Base-by-base conservation (phyloP, 2,888 invertebrate genomes). In the Plutella xylostella region DNA sequence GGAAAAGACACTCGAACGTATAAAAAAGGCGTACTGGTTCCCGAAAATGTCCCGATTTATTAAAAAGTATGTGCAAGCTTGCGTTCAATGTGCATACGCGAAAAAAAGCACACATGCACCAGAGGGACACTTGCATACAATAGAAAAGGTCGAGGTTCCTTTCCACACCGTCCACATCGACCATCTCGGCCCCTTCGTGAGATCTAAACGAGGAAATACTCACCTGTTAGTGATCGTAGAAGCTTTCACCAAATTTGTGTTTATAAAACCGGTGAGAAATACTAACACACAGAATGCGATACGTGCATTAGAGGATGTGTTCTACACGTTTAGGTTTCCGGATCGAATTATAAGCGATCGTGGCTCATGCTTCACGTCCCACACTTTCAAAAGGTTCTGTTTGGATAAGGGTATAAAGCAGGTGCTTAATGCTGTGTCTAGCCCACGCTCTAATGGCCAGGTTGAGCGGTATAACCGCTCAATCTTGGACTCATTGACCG, bases 41-140 rank as follows among this genome's bases (percentile, higher is more conserved):
- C 31, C 47, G 17, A 44, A 44, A 42, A 30, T 47, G 38, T 20
- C 28, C 3, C 18, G 15, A 1, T 43, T 48, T 22, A 15, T 46
- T 1, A 35, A n/a, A 1, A 48, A 48, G 28, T 48, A 48, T 30
- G 43, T 48, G 1, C 5, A 14, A 9, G 12, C 43, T 1, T 48
- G 48, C 19, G 17, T 48, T 1, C 21, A 48, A 4, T 46, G 46
- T 17, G 31, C 37, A 7, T 42, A 44, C 28, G 11, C 21, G 18
- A 45, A 44, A 38, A 39, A 39, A 4, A 20, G n/a, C 19, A 7
- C n/a, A 14, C 25, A 17, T 5, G 33, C 17, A 35, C 55, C 51
- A 45, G 55, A 60, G 46, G 72, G 72, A 11, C 51, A 53, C 14
- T 48, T 76, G n/a, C 45, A 48, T 39, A 28, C 45, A 6, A 45